Base-by-base conservation (phyloP, 2,888 invertebrate species). In the Trissoscelio sp. region DNA sequence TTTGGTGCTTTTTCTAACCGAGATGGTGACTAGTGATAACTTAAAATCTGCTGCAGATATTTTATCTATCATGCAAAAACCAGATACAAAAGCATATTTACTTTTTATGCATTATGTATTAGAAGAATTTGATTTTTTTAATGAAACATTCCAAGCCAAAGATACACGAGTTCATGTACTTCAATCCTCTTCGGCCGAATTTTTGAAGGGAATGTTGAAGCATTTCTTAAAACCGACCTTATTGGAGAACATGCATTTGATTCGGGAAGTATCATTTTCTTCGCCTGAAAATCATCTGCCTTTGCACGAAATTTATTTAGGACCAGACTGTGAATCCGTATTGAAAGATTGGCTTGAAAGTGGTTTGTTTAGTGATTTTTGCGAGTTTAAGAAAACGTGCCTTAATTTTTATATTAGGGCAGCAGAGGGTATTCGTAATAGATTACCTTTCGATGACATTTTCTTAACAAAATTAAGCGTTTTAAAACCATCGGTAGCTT, bases 91-190 rank as follows among this genome's bases (percentile, higher is more conserved):
- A 31, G 48, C 81, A 0, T 79, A 77, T 48, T 28, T 80, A 7
- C 1, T 28, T n/a, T 83, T 83, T 53, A 53, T 83, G 14, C 7
- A 37, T 46, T 82, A 77, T 14, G 66, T 58, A 14, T 64, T 84
- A 0, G 46, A 79, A 14, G 67, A 55, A 37, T 84, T 84, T 24
- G 83, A 84, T 18, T 70, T 58, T 34, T 70, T 83, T 6, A 84
- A 83, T 57, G 51, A 57, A 1, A 42, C 14, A 5, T 79, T 84
- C 46, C 78, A 84, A 75, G 72, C 70, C 5, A 44, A n/a, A 0
- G 74, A 78, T 12, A 80, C 80, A 2, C 31, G 69, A 12, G 46
- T 82, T n/a, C 78, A 81, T 53, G 37, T 12, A 5, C 58, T 83
- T 11, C 81, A 83, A 14, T 11, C 44, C 12, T 12, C 12, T 31